Base-by-base conservation (phyloP, 2,888 invertebrate genomes). In the Eristalinus sepulchralis region DNA sequence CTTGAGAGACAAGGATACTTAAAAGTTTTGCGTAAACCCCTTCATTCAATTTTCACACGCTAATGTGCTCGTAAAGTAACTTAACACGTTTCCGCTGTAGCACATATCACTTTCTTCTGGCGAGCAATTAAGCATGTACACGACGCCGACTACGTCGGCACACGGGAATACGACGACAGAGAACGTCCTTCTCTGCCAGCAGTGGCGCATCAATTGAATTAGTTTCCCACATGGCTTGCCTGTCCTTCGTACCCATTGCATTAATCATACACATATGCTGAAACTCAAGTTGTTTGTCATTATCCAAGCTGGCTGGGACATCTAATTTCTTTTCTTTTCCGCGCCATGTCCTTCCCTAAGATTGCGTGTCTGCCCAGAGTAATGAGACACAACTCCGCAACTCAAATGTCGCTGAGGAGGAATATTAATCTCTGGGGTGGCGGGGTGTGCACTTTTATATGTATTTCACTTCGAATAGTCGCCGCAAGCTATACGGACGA, bases 341-440 rank as follows among this genome's bases (percentile, higher is more conserved):
- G 20, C 17, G 9, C 24, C 57, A 27, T 33, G 27, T n/a, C 24
- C 27, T 13, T 22, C 63, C 34, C 17, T 27, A n/a, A 24, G 53
- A 47, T 64, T 64, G 34, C 64, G 64, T 70, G 34, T 34, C 33
- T 53, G 33, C 59, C 33, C 39, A 2, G 2, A 27, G 31, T 34
- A 57, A 22, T 76, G 27, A 31, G 36, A 22, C 10, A 22, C 10
- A 71, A 17, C 17, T 17, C 47, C 47, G n/a, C n/a, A n/a, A n/a
- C 47, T 9, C 17, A 1, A 47, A 2, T 47, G 39, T 13, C n/a
- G 3, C 39, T 1, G 39, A n/a, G 5, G 17, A 55, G 31, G 34
- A 36, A 83, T n/a, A n/a, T 79, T 83, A 79, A 75, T 83, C 68
- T 63, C 57, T 31, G 64, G 47, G 17, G 47, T 47, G 47, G 47